phyloP scores from a whole-genome alignment of 2,888 invertebrate species.

The Ferdinandea cuprea region DNA sequence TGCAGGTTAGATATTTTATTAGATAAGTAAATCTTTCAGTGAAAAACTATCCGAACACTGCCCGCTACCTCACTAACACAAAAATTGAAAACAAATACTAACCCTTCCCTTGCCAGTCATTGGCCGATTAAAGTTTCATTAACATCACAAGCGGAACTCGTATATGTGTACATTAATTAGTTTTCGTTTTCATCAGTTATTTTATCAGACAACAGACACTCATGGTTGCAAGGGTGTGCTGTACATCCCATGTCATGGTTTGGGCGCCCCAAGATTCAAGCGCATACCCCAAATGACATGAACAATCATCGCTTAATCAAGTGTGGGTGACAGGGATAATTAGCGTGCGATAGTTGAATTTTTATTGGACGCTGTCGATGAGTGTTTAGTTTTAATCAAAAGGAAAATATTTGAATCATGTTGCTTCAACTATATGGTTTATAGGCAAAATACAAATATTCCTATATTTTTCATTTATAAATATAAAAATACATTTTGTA shows the following conservation, averaged over 20 bases:
- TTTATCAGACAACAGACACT: slow-evolving; percentile 10
- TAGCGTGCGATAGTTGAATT: slow-evolving; percentile 33
- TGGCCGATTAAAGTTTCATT: slow-evolving; percentile 45
- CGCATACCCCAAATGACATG: not conserved
- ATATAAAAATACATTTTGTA: too few relatives aligned
- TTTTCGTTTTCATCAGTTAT: slow-evolving; percentile 5
- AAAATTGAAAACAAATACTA: not conserved
- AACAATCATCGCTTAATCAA: slow-evolving; percentile 38
- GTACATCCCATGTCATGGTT: too few relatives aligned
- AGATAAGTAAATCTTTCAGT: too few relatives aligned
- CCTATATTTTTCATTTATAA: too few relatives aligned
- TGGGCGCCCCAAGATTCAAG: too few relatives aligned
- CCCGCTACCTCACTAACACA: not conserved
- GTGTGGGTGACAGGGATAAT: slow-evolving; percentile 36
- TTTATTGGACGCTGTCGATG: slow-evolving; percentile 14
- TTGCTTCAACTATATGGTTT: not conserved
- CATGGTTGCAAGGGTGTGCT: not conserved
- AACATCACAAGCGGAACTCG: slow-evolving; percentile 33
- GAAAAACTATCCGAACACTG: not conserved
- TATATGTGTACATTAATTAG: slow-evolving; percentile 47
- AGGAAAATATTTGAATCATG: not conserved
- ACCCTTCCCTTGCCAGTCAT: not conserved
- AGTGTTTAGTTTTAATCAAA: slow-evolving; percentile 4
- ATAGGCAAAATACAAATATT: not conserved
- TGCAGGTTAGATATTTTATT: too few relatives aligned